Evolutionary conservation across 2,797 vertebrate genomes (phyloP).

Genomic region (Lacerta bilineata): DNA sequence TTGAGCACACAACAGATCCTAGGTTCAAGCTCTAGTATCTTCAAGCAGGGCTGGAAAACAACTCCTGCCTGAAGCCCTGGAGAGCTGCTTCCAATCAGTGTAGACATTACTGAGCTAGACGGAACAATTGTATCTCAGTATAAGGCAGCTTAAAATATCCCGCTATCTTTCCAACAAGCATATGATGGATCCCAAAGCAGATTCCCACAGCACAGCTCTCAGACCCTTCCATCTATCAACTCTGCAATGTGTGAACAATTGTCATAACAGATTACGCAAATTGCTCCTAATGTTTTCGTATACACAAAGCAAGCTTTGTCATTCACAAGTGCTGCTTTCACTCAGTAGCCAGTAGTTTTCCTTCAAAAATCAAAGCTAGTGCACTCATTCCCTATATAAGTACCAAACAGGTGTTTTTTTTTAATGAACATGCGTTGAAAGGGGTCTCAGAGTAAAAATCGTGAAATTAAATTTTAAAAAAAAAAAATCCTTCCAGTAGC

Average conservation of each 20-base stretch:
- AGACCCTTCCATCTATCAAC: not conserved
- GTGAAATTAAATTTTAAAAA: not conserved
- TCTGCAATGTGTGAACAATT: not conserved
- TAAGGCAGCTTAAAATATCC: too few species aligned
- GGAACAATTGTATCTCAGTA: too few species aligned
- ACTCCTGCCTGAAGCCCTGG: too few species aligned
- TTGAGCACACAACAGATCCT: too few species aligned
- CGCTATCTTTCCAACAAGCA: not conserved
- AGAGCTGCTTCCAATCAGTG: too few species aligned
- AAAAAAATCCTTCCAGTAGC: too few species aligned
- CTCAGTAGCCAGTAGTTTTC: not conserved
- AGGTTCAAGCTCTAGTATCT: too few species aligned
- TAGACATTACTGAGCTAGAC: too few species aligned
- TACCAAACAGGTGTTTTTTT: not conserved
- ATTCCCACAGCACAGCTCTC: not conserved
- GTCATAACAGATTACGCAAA: not conserved
- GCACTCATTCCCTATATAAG: not conserved
- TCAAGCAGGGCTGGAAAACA: too few species aligned
- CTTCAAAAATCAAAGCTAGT: not conserved
- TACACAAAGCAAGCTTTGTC: not conserved
- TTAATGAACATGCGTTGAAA: not conserved
- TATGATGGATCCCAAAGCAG: not conserved
- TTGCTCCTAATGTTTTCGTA: not conserved
- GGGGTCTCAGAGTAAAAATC: not conserved
- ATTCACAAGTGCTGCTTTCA: not conserved